Conservation (phyloP, 2,113 vertebrate species). For the Syrrhaptes paradoxus region DNA sequence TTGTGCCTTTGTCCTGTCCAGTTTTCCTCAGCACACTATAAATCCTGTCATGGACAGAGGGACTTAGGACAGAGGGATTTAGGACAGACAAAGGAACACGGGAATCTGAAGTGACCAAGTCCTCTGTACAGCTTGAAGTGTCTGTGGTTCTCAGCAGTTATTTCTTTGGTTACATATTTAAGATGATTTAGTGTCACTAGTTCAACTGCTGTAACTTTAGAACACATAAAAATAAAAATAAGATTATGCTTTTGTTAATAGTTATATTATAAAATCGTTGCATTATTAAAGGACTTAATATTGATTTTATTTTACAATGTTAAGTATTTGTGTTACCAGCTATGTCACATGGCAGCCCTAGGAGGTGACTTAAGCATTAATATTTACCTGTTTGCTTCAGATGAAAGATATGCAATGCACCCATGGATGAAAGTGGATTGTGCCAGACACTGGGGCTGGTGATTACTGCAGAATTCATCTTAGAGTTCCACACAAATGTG, state of each 20-base stretch:
- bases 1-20: not conserved
- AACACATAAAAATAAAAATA: not conserved
- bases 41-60: not conserved
- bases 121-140: not conserved
- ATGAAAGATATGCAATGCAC: not conserved
- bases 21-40: not conserved
- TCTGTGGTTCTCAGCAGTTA: not conserved
- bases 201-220: not conserved
- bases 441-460: not conserved
- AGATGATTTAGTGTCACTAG: not conserved
- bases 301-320: not conserved
- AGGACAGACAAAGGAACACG: not conserved
- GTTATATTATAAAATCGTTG: not conserved
- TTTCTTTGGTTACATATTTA: not conserved
- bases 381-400: not conserved
- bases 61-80: not conserved
- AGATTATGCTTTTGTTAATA: not conserved
- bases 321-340: not conserved
- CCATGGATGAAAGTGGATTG: not conserved
- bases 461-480: not conserved
- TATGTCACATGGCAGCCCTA: not conserved
- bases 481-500: not conserved
- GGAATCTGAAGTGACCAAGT: not conserved
- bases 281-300: not conserved
- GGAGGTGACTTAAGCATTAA: not conserved